Base-by-base conservation (phyloP, 2,797 vertebrate species). In the Falco cherrug region DNA sequence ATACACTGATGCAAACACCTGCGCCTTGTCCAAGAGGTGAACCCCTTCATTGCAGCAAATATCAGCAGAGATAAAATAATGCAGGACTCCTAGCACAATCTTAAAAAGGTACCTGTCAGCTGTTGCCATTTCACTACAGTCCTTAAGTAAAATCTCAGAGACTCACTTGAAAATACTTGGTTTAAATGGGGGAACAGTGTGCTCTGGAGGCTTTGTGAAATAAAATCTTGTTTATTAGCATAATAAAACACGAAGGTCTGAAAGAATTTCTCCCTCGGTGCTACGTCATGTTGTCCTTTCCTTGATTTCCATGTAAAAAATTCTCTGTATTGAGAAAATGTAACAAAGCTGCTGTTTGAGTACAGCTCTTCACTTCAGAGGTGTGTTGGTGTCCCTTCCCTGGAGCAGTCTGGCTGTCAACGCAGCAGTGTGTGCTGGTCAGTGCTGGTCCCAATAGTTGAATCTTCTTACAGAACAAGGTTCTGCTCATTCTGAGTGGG, bases 361-460 rank as follows among this genome's bases (percentile, higher is more conserved):
- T 60, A n/a, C 6, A 5, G 43, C 10, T 60, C 12, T 51, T 53
- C 68, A 47, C 67, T 57, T 56, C 80, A 64, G 43, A 56, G 8
- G 17, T 39, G 2, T 39, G 45, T 15, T 70, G 29, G 11, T 24
- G 22, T 11, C 68, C 12, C 12, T 63, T 51, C 68, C 16, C 57
- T 53, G 60, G 43, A 89, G 43, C 9, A 39, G 18, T 29, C 31
- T 67, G 33, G 37, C 33, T 83, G 21, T 51, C 63, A 71, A 35
- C 9, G 15, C n/a, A 41, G 24, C 37, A 24, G 4, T 18, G 3
- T 73, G 24, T 1, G 2, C 10, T 1, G 37, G 37, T 37, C 37
- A 37, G 10, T 37, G 37, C 37, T 37, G 37, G 37, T 37, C 37
- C 37, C 37, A 37, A 37, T 53, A 78, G 53, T 4, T 5, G 9